A percentile compares a stretch with the other conserved stretches of the same genome.
These are phyloP conservation scores for Bubo bubo DNA, from an alignment of 2,113 vertebrate species.

Conservation along the genomic window DNA sequence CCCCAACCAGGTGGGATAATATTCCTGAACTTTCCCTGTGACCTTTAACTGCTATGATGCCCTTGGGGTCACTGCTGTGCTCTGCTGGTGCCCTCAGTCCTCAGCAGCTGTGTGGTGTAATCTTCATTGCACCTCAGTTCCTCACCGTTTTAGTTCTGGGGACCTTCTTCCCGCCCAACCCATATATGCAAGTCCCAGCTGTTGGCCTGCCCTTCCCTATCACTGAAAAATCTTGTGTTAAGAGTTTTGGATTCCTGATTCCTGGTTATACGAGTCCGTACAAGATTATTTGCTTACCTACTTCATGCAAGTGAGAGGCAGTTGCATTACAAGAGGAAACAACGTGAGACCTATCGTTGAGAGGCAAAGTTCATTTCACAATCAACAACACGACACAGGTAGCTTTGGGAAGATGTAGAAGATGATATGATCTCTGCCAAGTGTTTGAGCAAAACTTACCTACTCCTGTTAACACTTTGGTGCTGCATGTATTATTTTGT, in stretches of 20 bases:
- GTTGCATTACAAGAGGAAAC: not conserved
- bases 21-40: not conserved
- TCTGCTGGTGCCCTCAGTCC: not conserved
- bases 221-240: not conserved
- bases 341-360: not conserved
- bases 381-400: not conserved
- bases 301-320: not conserved
- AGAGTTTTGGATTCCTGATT: not conserved
- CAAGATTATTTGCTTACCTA: not conserved
- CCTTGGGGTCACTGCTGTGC: not conserved
- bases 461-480: not conserved
- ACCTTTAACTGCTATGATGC: not conserved
- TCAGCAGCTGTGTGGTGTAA: rapidly evolving
- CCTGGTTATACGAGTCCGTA: not conserved
- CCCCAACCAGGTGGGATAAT: not conserved
- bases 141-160: not conserved
- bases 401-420: not conserved
- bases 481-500: not conserved
- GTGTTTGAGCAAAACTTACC: not conserved
- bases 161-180: not conserved
- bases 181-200: rapidly evolving
- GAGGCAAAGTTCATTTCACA: not conserved
- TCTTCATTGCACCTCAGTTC: not conserved
- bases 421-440: not conserved
- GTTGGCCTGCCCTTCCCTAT: not conserved